Conservation (phyloP, 2,888 invertebrate genomes). For the Diplazon laetatorius region DNA sequence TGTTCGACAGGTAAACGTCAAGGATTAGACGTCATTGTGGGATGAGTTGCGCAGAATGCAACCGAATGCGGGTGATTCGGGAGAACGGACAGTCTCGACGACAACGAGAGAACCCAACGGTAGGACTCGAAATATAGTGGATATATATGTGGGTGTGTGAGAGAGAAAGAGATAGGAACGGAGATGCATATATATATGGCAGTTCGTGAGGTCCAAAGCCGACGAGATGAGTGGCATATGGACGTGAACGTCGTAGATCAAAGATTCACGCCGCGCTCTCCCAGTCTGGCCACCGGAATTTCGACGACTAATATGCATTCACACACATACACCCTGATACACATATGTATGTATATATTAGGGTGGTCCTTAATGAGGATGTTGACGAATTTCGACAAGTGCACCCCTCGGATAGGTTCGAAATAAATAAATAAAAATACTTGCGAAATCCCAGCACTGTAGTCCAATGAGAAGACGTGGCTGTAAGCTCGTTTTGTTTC, state of each 20-base stretch:
- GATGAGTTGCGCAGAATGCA: conserved; percentile 54
- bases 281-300: conserved; percentile 43
- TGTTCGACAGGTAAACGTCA: conserved; percentile 58
- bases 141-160: no score
- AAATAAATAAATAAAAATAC: no score
- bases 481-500: no score
- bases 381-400: no score
- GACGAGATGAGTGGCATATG: conserved; percentile 59
- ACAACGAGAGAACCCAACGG: conserved; percentile 44
- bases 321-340: background rate
- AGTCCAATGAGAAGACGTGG: no score
- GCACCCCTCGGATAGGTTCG: no score
- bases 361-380: no score
- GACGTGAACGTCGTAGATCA: conserved; percentile 57
- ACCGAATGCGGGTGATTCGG: conserved; percentile 13
- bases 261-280: conserved; percentile 57
- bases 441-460: no score
- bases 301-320: conserved; percentile 31
- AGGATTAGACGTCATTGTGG: conserved; percentile 51
- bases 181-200: conserved; percentile 1
- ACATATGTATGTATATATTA: background rate
- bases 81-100: conserved; percentile 49
- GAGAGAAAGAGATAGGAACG: no score
- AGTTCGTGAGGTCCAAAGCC: conserved; percentile 47
- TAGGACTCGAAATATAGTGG: conserved; percentile 45